Evolutionary conservation across 2,113 vertebrate species (phyloP).

Genomic region (Epinephelus cyanopodus): DNA sequence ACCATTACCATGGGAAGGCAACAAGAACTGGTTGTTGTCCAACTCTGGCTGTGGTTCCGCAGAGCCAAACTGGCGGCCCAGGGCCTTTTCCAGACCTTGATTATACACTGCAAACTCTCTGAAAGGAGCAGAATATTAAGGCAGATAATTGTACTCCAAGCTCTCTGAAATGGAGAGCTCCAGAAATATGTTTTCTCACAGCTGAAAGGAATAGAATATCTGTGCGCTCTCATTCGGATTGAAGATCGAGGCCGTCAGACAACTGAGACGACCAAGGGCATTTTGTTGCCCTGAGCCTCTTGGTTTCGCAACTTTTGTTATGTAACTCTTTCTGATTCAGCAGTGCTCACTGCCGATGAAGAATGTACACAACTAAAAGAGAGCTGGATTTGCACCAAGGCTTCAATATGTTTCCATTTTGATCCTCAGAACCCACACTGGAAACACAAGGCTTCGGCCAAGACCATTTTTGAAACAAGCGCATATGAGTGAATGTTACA

Average conservation of each 20-base stretch:
- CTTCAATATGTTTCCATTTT: conserved; percentile 82
- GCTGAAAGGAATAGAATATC: conserved; percentile 15
- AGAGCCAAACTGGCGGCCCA: conserved; percentile 40
- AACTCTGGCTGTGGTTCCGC: conserved; percentile 36
- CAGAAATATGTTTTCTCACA: conserved; percentile 30
- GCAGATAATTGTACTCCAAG: conserved; percentile 8
- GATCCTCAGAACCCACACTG: conserved; percentile 76
- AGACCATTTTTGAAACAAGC: conserved; percentile 77
- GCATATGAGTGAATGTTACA: conserved; percentile 71
- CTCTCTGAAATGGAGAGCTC: conserved; percentile 4
- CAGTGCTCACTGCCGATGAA: conserved; percentile 67
- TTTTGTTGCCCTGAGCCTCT: conserved; percentile 49
- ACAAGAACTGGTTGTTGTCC: conserved; percentile 16
- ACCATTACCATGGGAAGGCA: conserved; percentile 46
- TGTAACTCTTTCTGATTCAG: conserved; percentile 73
- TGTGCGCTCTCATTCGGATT: not conserved
- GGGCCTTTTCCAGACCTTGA: conserved; percentile 32
- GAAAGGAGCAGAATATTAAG: conserved; percentile 20
- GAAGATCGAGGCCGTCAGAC: not conserved
- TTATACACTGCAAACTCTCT: conserved; percentile 32
- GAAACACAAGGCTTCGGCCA: conserved; percentile 74
- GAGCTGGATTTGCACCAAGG: conserved; percentile 67
- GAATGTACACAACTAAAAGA: conserved; percentile 77
- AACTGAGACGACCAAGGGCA: conserved; percentile 36
- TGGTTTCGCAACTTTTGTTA: conserved; percentile 70